These are phyloP conservation scores for Lasioglossum baleicum DNA, from an alignment of 1,140 invertebrate species.

Conservation along the genomic window DNA sequence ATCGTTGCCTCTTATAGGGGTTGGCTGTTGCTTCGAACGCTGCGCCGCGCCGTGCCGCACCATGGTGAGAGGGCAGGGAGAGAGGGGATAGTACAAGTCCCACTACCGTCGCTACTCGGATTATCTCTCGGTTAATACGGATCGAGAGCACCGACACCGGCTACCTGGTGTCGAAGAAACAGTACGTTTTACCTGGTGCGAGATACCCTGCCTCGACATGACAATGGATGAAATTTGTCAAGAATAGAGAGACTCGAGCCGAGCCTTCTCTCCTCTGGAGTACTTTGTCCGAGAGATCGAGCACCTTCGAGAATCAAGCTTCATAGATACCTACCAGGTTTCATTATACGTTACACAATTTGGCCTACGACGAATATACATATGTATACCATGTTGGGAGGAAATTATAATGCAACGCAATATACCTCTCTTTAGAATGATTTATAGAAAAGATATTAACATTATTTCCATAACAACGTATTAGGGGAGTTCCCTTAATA, in stretches of 20 bases:
- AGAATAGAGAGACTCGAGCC: background rate
- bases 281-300: background rate
- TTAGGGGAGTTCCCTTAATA: too few relatives aligned
- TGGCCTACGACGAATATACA: background rate
- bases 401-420: too few relatives aligned
- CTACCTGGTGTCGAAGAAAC: slow-evolving; percentile 46
- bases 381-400: too few relatives aligned
- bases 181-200: slow-evolving; percentile 22
- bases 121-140: slow-evolving; percentile 43
- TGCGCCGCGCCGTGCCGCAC: too few relatives aligned
- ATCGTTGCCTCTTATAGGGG: slow-evolving; percentile 69
- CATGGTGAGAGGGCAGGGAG: background rate
- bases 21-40: slow-evolving; percentile 24
- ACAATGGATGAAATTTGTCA: slow-evolving; percentile 28
- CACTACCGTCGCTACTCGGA: slow-evolving; percentile 45
- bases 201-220: slow-evolving; percentile 9
- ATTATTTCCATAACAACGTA: too few relatives aligned
- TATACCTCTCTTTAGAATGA: too few relatives aligned
- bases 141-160: background rate
- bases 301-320: background rate
- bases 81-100: slow-evolving; percentile 54
- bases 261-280: background rate
- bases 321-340: background rate
- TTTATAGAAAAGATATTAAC: too few relatives aligned
- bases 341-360: background rate